Percentiles rank a stretch among this genome's conserved stretches.
Evolutionary conservation across 1,140 invertebrate species (phyloP).

Genomic region (Drosophila nikananu): DNA sequence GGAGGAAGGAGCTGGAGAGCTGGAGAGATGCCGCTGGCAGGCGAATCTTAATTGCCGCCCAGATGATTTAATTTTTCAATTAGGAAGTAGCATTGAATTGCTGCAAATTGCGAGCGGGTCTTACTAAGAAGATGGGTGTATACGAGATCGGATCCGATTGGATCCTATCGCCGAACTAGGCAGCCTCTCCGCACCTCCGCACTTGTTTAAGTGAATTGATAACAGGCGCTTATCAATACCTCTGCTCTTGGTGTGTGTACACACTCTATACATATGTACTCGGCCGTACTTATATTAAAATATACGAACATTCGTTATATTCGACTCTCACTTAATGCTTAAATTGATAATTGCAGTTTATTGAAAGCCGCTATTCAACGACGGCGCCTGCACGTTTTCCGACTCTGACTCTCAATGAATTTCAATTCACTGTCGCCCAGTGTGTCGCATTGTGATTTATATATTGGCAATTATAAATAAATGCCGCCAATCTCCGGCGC

Average conservation of each 20-base stretch:
- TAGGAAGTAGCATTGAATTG: slow-evolving; percentile 75
- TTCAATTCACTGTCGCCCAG: slow-evolving; percentile 40
- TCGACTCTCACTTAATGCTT: slow-evolving; percentile 68
- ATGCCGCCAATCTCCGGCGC: slow-evolving; percentile 30
- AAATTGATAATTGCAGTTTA: slow-evolving; percentile 72
- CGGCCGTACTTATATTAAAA: slow-evolving; percentile 5
- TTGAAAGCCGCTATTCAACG: slow-evolving; percentile 51
- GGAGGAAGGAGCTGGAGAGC: slow-evolving; percentile 14
- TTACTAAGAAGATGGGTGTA: not conserved
- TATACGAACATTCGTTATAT: slow-evolving; percentile 10
- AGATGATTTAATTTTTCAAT: slow-evolving; percentile 83
- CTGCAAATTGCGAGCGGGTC: slow-evolving; percentile 57
- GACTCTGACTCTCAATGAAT: slow-evolving; percentile 72
- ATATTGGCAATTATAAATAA: slow-evolving; percentile 41
- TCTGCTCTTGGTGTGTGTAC: not conserved
- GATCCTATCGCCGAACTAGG: slow-evolving; percentile 19
- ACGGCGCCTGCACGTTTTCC: slow-evolving; percentile 47
- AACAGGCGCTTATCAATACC: slow-evolving; percentile 63
- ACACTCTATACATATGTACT: slow-evolving; percentile 27
- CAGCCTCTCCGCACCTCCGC: slow-evolving; percentile 4
- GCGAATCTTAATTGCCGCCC: slow-evolving; percentile 59
- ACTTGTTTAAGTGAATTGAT: slow-evolving; percentile 54
- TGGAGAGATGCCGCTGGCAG: slow-evolving; percentile 7
- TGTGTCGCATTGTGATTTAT: slow-evolving; percentile 28
- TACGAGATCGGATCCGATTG: slow-evolving; percentile 44